Percentiles rank a stretch among this genome's conserved stretches.
Evolutionary conservation across 1,140 invertebrate genomes (phyloP).

Genomic region (Wiebesia pumilae): DNA sequence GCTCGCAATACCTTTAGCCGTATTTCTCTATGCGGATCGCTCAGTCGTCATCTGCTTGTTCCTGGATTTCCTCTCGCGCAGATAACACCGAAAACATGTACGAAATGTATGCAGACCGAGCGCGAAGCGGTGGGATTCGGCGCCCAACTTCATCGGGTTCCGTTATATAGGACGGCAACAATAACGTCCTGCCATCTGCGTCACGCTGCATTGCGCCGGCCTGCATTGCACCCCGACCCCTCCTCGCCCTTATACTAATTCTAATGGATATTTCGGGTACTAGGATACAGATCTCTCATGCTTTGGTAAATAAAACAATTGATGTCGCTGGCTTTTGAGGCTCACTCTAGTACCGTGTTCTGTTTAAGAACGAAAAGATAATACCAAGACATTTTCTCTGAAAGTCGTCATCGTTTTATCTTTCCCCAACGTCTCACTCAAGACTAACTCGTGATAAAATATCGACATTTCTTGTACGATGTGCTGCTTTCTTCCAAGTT

Average conservation of each 20-base stretch:
- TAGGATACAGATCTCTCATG: not conserved
- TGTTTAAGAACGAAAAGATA: too few relatives aligned
- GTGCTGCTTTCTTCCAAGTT: too few relatives aligned
- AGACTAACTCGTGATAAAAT: too few relatives aligned
- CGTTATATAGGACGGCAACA: not conserved
- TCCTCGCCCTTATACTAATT: not conserved
- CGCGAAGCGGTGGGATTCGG: too few relatives aligned
- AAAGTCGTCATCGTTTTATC: too few relatives aligned
- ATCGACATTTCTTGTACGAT: too few relatives aligned
- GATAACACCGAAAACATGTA: constrained; percentile 33
- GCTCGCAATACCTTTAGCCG: too few relatives aligned
- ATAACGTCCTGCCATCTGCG: not conserved
- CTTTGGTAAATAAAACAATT: constrained; percentile 33
- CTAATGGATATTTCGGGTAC: constrained; percentile 30
- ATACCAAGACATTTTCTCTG: too few relatives aligned
- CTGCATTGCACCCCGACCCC: not conserved
- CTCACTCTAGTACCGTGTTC: too few relatives aligned
- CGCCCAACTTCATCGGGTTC: not conserved
- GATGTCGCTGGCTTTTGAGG: not conserved
- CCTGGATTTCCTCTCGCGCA: constrained; percentile 35
- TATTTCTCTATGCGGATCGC: not conserved
- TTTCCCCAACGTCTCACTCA: too few relatives aligned
- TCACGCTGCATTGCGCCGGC: constrained; percentile 9
- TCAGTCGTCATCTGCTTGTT: constrained; percentile 2
- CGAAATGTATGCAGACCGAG: not conserved